Percentiles rank a stretch among this genome's conserved stretches.
Conservation (phyloP, 2,888 invertebrate species). For the Dolomedes plantarius region DNA sequence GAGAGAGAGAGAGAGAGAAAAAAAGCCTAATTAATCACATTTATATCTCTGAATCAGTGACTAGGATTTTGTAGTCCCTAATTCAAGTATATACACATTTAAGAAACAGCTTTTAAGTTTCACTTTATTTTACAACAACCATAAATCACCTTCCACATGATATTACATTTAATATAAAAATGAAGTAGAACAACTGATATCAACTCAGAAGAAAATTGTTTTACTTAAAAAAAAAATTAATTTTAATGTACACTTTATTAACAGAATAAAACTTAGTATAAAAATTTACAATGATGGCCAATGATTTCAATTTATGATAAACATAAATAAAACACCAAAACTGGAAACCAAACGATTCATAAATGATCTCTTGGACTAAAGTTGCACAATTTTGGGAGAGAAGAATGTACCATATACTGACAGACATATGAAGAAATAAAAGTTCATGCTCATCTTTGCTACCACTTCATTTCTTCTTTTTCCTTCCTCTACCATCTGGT, state of each 20-base stretch:
- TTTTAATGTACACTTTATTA: slow-evolving; percentile 56
- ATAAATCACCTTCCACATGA: no score
- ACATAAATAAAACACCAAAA: slow-evolving; percentile 3
- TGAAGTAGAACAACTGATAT: no score
- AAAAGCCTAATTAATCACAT: no score
- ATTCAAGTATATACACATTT: no score
- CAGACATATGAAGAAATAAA: neutral
- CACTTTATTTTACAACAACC: no score
- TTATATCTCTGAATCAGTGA: no score
- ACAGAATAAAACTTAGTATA: slow-evolving; percentile 60
- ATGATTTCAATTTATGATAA: slow-evolving; percentile 21
- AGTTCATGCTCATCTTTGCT: neutral
- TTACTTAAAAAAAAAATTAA: no score
- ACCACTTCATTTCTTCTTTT: slow-evolving; percentile 74
- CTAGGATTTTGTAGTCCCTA: no score
- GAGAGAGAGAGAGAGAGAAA: no score
- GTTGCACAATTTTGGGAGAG: neutral
- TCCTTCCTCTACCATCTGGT: slow-evolving; percentile 74
- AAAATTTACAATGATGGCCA: slow-evolving; percentile 62
- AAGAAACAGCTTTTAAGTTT: no score
- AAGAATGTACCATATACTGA: neutral
- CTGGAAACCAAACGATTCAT: neutral
- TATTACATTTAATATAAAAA: no score
- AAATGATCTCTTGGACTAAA: neutral
- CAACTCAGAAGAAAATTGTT: no score